phyloP scores from a whole-genome alignment of 2,888 invertebrate genomes.

The Drosophila peninsularis region DNA sequence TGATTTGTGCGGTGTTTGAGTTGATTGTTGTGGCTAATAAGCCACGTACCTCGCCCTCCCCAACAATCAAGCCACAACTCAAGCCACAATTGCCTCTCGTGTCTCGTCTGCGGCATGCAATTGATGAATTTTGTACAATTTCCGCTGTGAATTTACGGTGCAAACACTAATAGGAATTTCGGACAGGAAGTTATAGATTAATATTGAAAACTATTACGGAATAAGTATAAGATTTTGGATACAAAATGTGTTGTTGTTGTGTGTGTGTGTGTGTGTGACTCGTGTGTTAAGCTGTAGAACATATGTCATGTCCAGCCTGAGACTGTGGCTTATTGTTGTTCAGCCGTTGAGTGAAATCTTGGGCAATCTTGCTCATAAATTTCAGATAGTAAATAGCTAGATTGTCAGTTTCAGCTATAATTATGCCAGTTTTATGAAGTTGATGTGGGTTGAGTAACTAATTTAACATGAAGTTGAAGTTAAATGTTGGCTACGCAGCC shows the following conservation, averaged over 20 bases:
- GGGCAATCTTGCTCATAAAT: not conserved
- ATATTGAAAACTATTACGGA: slow-evolving; percentile 25
- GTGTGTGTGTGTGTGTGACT: not conserved
- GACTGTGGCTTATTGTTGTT: not conserved
- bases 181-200: slow-evolving; percentile 33
- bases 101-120: slow-evolving; percentile 35
- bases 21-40: slow-evolving; percentile 53
- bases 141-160: slow-evolving; percentile 52
- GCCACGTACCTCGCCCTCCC: not conserved
- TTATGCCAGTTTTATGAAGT: not conserved
- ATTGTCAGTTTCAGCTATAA: not conserved
- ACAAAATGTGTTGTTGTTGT: too few species aligned
- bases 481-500: not conserved
- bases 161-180: slow-evolving; percentile 56
- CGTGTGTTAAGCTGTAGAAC: slow-evolving; percentile 1
- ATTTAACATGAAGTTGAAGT: not conserved
- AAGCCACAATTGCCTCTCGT: slow-evolving; percentile 9
- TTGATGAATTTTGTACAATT: slow-evolving; percentile 68
- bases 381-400: not conserved
- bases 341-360: not conserved
- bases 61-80: not conserved
- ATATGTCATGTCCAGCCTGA: slow-evolving; percentile 4
- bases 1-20: slow-evolving; percentile 48
- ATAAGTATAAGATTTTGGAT: slow-evolving; percentile 2
- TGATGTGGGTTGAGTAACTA: not conserved